Conservation (phyloP, 2,113 vertebrate species). For the Brevimyrus niger region DNA sequence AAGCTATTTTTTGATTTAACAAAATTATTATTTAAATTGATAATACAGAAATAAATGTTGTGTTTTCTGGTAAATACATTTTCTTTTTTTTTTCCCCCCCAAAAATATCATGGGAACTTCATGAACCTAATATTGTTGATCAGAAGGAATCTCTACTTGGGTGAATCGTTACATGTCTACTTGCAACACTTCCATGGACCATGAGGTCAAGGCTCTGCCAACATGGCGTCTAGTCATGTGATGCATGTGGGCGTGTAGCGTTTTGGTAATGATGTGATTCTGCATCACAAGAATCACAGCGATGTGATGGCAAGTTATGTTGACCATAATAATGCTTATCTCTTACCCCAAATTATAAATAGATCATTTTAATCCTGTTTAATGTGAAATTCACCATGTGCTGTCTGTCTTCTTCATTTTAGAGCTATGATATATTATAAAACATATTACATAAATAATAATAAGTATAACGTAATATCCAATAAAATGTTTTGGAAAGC, state of each 20-base stretch:
- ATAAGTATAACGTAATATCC: background rate
- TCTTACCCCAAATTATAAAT: background rate
- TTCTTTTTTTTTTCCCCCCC: background rate
- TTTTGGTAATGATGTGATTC: background rate
- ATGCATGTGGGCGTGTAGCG: background rate
- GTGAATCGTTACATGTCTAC: background rate
- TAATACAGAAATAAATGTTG: background rate
- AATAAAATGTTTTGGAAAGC: background rate
- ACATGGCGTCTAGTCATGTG: background rate
- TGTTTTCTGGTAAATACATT: background rate
- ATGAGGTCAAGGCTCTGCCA: background rate
- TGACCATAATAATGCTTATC: background rate
- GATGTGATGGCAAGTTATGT: background rate
- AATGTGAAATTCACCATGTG: background rate
- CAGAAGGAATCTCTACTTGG: background rate
- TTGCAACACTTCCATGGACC: background rate
- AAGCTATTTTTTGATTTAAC: background rate
- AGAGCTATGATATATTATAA: background rate
- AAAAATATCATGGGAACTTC: background rate
- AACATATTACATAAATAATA: background rate
- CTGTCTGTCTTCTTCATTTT: background rate
- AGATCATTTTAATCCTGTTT: background rate
- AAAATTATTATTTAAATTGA: background rate
- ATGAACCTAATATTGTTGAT: background rate
- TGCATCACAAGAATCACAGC: background rate